Evolutionary conservation across 2,113 vertebrate genomes (phyloP), one percentile per base, ranked within the genome.

Genomic region (Colinus virginianus): DNA sequence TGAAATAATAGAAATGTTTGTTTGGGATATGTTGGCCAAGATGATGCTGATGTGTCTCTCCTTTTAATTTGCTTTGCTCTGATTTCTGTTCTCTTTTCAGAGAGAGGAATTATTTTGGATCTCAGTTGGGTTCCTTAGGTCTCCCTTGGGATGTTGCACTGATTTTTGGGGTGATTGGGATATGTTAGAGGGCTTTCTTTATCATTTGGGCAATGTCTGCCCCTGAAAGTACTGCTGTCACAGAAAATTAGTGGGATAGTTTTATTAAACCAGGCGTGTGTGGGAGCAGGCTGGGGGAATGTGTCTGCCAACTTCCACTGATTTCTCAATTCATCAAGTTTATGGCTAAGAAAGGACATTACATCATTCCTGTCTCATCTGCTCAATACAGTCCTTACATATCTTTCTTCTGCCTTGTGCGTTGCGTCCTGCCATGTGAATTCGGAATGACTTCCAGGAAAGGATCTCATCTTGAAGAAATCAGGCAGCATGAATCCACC

Each of bases 341-440:
- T 81, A 64, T 48, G 87, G 34, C 61, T 61, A 34, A 55, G 84
- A 40, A 78, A 64, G 84, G 79, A 55, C 12, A 21, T 78, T 78
- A 85, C 71, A 88, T 95, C 93, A 93, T 88, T 53, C 61, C 76
- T 55, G 55, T 81, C 76, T 90, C 88, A 70, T 69, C 70, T 78
- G 38, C 49, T 64, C 43, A 84, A 28, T 3, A 34, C 0, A 6
- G 23, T 16, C 34, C 55, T 85, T 64, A 78, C 74, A 69, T 74
- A 53, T 34, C 61, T 38, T 11, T 67, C 58, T 67, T 62, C 40
- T 11, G 55, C 79, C 91, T 86, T 68, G 56, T 3, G 6, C 0
- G 0, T 28, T 2, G 1, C 1, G 1, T 69, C 56, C 64, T 40
- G 38, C 53, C 10, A 2, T 3, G 15, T 16, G 82, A 40, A 53